These are phyloP conservation scores for Meloidogyne hapla DNA, from an alignment of 1,140 invertebrate species.

Conservation along the genomic window DNA sequence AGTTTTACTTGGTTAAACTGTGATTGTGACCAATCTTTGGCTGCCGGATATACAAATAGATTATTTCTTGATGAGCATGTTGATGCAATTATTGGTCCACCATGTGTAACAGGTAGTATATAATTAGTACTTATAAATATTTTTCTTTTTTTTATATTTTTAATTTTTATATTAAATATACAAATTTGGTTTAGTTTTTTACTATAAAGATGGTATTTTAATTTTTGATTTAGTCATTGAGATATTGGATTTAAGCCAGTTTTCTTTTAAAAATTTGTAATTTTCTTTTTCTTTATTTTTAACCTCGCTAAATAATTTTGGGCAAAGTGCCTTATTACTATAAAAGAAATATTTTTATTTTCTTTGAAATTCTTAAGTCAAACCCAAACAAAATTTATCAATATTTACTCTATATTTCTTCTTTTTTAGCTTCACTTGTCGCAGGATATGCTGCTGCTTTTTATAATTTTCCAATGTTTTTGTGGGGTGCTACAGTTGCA, in stretches of 20 bases:
- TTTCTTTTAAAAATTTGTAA: background rate
- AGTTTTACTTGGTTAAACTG: conserved; percentile 2
- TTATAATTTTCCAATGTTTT: conserved; percentile 45
- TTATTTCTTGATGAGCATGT: conserved; percentile 42
- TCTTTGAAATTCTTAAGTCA: too few relatives aligned
- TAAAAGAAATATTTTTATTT: too few relatives aligned
- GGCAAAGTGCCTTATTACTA: too few relatives aligned
- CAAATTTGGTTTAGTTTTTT: too few relatives aligned
- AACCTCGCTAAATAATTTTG: too few relatives aligned
- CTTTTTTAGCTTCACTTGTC: conserved; percentile 24
- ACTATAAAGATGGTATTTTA: too few relatives aligned
- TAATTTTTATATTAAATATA: too few relatives aligned
- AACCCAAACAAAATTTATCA: too few relatives aligned
- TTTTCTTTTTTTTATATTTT: background rate
- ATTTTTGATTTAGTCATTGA: too few relatives aligned
- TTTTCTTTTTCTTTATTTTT: background rate
- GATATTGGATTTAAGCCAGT: too few relatives aligned
- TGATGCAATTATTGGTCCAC: conserved; percentile 45
- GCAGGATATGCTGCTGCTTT: conserved; percentile 37
- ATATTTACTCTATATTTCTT: too few relatives aligned
- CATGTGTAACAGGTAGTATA: conserved; percentile 34
- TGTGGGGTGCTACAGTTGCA: conserved; percentile 48
- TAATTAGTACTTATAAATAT: background rate
- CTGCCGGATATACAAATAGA: conserved; percentile 40
- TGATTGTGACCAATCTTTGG: conserved; percentile 35